Evolutionary conservation across 2,113 vertebrate genomes (phyloP).

Genomic region (Strigops habroptila): DNA sequence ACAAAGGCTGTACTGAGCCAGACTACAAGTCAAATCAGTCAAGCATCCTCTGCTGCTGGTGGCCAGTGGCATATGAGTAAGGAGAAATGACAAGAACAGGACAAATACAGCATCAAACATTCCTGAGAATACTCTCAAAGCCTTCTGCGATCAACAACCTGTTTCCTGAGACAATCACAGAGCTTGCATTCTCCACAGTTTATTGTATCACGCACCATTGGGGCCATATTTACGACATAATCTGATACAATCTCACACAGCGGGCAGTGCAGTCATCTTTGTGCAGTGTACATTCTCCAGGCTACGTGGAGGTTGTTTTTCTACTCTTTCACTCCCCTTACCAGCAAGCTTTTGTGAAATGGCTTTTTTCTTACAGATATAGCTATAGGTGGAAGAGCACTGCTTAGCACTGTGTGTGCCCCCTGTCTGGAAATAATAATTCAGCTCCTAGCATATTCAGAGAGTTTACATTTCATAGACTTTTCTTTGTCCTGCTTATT

Average conservation of each 20-base stretch:
- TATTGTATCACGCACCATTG: not conserved
- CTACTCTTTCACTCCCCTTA: not conserved
- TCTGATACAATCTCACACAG: not conserved
- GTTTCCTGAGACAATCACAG: not conserved
- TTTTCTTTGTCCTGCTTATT: not conserved
- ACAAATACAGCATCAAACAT: not conserved
- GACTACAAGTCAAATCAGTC: not conserved
- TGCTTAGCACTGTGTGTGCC: not conserved
- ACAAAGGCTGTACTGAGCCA: not conserved
- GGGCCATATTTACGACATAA: not conserved
- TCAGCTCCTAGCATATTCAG: not conserved
- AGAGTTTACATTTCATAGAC: not conserved
- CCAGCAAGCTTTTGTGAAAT: not conserved
- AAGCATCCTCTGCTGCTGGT: not conserved
- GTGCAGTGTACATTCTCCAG: not conserved
- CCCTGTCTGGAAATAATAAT: not conserved
- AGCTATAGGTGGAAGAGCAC: not conserved
- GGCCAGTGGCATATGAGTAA: not conserved
- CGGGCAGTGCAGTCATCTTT: not conserved
- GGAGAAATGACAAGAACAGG: not conserved
- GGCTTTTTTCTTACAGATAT: not conserved
- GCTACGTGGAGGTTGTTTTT: rapidly evolving
- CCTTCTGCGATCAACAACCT: not conserved
- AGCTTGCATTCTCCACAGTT: not conserved
- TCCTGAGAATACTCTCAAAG: not conserved